Conservation (phyloP, 2,888 invertebrate genomes). For the Cyrtodaria siliqua region DNA sequence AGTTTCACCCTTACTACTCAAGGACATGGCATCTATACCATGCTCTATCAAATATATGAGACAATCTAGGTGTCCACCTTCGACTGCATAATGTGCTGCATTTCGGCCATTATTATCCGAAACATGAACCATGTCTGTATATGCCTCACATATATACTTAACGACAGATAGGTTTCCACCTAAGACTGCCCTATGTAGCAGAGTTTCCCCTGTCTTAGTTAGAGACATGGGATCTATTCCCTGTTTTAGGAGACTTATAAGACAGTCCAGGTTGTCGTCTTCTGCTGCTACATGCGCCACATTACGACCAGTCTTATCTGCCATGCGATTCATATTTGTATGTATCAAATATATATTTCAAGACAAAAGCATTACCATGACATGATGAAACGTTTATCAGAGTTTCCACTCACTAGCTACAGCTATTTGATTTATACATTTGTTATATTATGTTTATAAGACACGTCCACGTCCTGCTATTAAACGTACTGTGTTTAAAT, state of each 20-base stretch:
- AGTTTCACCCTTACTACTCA: too few species aligned
- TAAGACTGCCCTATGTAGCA: slow-evolving; percentile 51
- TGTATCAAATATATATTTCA: slow-evolving; percentile 40
- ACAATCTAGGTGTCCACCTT: slow-evolving; percentile 49
- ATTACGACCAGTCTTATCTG: slow-evolving; percentile 45
- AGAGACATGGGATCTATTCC: slow-evolving; percentile 38
- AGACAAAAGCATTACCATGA: slow-evolving; percentile 39
- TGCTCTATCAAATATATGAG: slow-evolving; percentile 21
- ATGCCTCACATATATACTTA: too few species aligned
- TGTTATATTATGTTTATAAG: too few species aligned
- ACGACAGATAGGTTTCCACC: neutral
- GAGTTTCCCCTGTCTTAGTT: slow-evolving; percentile 46
- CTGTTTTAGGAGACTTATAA: slow-evolving; percentile 27
- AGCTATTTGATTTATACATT: too few species aligned
- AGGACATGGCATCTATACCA: neutral
- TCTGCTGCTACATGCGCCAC: slow-evolving; percentile 54
- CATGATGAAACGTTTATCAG: slow-evolving; percentile 17
- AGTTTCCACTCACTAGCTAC: too few species aligned
- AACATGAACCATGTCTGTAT: slow-evolving; percentile 18
- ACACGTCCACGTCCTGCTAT: too few species aligned
- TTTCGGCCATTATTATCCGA: slow-evolving; percentile 45
- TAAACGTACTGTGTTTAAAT: too few species aligned
- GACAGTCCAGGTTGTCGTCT: slow-evolving; percentile 39
- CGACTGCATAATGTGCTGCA: slow-evolving; percentile 47
- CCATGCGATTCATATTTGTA: slow-evolving; percentile 19